These are phyloP conservation scores for Achlya flavicornis DNA, from an alignment of 2,888 invertebrate species.

Conservation along the genomic window DNA sequence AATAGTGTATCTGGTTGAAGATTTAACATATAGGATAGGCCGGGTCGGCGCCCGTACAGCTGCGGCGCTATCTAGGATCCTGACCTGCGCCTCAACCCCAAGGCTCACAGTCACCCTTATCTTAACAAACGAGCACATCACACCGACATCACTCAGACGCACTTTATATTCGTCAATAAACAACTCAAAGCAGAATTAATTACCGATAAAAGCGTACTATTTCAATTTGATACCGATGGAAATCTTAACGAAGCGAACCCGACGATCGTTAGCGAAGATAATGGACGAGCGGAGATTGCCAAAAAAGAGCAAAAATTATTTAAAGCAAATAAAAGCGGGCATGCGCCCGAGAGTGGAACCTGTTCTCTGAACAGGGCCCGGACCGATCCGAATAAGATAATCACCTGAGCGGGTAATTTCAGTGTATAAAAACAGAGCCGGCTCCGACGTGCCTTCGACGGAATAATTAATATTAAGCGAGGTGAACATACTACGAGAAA, in stretches of 20 bases:
- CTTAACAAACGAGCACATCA: slow-evolving; percentile 76
- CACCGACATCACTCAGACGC: slow-evolving; percentile 57
- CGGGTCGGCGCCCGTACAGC: slow-evolving; percentile 71
- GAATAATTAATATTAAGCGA: slow-evolving; percentile 70
- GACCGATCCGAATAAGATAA: slow-evolving; percentile 77
- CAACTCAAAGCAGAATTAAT: slow-evolving; percentile 60
- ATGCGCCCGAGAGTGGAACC: slow-evolving; percentile 67
- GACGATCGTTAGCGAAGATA: slow-evolving; percentile 78
- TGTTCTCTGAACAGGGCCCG: slow-evolving; percentile 57
- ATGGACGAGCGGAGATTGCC: slow-evolving; percentile 72
- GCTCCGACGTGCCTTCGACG: slow-evolving; percentile 56
- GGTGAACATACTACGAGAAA: slow-evolving; percentile 49
- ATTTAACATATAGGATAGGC: slow-evolving; percentile 29
- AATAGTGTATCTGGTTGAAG: slow-evolving; percentile 14
- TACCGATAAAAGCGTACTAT: slow-evolving; percentile 60
- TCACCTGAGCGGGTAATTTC: slow-evolving; percentile 75
- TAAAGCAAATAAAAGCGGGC: slow-evolving; percentile 80
- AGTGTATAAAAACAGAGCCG: slow-evolving; percentile 63
- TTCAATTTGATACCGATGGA: slow-evolving; percentile 73
- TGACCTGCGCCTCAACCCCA: slow-evolving; percentile 73
- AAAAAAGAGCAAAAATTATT: slow-evolving; percentile 79
- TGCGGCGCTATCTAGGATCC: slow-evolving; percentile 67
- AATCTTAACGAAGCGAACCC: slow-evolving; percentile 74
- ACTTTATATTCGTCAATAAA: slow-evolving; percentile 62
- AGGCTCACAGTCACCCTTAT: slow-evolving; percentile 66